phyloP scores from a whole-genome alignment of 2,113 vertebrate genomes.

The Anhinga rufa region DNA sequence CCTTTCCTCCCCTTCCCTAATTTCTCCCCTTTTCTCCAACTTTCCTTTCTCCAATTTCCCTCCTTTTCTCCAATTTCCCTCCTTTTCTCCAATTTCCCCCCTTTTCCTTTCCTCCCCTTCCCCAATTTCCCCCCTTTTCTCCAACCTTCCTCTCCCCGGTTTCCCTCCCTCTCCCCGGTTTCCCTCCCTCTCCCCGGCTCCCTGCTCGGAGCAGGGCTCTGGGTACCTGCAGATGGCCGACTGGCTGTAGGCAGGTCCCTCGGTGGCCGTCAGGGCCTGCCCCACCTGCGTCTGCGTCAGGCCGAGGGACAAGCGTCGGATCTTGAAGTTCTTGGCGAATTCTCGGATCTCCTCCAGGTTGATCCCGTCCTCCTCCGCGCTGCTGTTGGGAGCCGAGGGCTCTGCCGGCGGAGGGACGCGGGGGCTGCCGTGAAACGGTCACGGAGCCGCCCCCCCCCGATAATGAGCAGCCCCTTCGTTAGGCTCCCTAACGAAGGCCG shows the following conservation, averaged over 20 bases:
- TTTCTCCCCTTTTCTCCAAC: background rate
- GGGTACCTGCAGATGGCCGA: constrained; percentile 97
- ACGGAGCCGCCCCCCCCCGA: accelerated
- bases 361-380: constrained; percentile 85
- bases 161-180: no score
- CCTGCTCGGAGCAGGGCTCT: no score
- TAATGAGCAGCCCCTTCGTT: background rate
- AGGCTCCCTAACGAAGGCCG: background rate
- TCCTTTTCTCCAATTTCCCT: no score
- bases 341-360: constrained; percentile 96
- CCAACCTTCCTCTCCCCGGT: no score
- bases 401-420: constrained; percentile 49
- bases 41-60: no score
- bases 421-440: background rate
- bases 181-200: no score
- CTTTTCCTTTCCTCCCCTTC: no score
- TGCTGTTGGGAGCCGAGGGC: constrained; percentile 72
- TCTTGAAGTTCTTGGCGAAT: constrained; percentile 98
- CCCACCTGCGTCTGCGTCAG: constrained; percentile 97
- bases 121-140: no score
- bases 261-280: constrained; percentile 91
- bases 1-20: no score
- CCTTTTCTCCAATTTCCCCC: no score
- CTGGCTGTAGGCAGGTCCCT: constrained; percentile 96
- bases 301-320: constrained; percentile 89